Evolutionary conservation across 2,888 invertebrate genomes (phyloP), one percentile per base, ranked within the genome.

Genomic region (Molorchus minor): DNA sequence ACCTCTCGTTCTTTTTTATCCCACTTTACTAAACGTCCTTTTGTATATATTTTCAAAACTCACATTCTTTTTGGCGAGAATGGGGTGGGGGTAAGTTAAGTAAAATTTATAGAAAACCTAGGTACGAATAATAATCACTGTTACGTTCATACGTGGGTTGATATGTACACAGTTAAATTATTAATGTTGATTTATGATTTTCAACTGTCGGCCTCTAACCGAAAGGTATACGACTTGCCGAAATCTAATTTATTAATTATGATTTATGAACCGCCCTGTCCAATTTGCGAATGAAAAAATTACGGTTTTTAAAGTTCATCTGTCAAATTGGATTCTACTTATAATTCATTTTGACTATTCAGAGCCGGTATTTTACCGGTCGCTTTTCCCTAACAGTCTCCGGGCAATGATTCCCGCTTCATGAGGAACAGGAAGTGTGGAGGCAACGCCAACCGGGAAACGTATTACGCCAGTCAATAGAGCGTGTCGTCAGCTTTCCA

Each of bases 131-230:
- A n/a, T n/a, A n/a, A n/a, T n/a, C n/a, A n/a, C n/a, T n/a, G n/a
- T n/a, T n/a, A n/a, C n/a, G n/a, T n/a, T n/a, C n/a, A n/a, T n/a
- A n/a, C n/a, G n/a, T n/a, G n/a, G n/a, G n/a, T n/a, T n/a, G n/a
- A n/a, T n/a, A n/a, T n/a, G n/a, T n/a, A n/a, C n/a, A n/a, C n/a
- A n/a, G n/a, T n/a, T n/a, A n/a, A n/a, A n/a, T n/a, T n/a, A n/a
- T n/a, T 46, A 46, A 46, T 19, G 13, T 30, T 33, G 33, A 46
- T 46, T 46, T 46, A 46, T 46, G 46, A 17, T 12, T 17, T 17
- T 19, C 25, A 1, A 15, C 25, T 25, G 25, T 4, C 25, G 25
- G 25, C 25, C 5, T 8, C 4, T 8, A 8, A 5, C 25, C 8
- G 25, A 25, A 25, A 25, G 25, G 25, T 43, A 46, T 25, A 25